These are phyloP conservation scores for Spilarctia lutea DNA, from an alignment of 2,888 invertebrate species.

Conservation along the genomic window DNA sequence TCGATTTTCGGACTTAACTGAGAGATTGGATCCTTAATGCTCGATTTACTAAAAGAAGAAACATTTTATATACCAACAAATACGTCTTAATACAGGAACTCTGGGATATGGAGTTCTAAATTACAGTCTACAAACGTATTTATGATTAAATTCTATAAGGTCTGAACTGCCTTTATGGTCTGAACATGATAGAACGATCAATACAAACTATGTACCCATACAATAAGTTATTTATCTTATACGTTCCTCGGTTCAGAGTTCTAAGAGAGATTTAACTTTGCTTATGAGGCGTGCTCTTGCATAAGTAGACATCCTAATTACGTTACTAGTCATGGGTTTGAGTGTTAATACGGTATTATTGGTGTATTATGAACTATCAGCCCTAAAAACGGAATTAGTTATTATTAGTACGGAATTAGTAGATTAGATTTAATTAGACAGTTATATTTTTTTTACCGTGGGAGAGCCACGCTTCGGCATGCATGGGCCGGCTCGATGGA, in stretches of 20 bases:
- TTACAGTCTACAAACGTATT: neutral
- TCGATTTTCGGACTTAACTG: neutral
- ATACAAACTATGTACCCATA: neutral
- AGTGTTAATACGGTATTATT: neutral
- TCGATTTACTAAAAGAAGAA: too few relatives aligned
- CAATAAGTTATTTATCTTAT: neutral
- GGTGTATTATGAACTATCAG: neutral
- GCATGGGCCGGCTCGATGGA: too few relatives aligned
- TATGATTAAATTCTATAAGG: neutral
- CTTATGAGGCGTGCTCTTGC: conserved; percentile 51
- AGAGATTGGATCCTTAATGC: too few relatives aligned
- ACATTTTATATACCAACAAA: neutral
- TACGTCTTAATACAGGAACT: neutral
- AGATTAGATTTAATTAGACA: too few relatives aligned
- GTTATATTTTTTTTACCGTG: too few relatives aligned
- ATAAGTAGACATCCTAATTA: conserved; percentile 63
- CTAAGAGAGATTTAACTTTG: conserved; percentile 14
- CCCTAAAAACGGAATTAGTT: neutral
- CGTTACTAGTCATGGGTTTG: conserved; percentile 31
- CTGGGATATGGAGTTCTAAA: neutral
- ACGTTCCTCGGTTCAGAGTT: neutral
- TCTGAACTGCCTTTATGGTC: neutral
- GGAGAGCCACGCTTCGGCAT: too few relatives aligned
- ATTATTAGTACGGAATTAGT: neutral
- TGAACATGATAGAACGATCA: neutral